A percentile compares a stretch with the other conserved stretches of the same genome.
These are phyloP conservation scores for Neodontobutis hainanensis DNA, from an alignment of 2,113 vertebrate genomes.

Conservation along the genomic window DNA sequence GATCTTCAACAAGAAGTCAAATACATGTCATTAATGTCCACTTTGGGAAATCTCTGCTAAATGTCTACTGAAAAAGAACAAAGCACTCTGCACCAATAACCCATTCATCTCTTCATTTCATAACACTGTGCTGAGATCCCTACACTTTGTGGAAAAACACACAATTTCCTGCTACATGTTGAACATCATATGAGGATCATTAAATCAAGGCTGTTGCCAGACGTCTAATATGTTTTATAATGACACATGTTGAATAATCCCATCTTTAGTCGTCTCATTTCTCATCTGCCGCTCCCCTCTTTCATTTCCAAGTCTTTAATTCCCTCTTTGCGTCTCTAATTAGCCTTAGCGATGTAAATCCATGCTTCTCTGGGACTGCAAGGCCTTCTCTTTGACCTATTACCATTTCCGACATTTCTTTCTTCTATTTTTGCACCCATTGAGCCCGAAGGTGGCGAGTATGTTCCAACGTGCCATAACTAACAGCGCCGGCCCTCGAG, in stretches of 20 bases:
- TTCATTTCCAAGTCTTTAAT: constrained; percentile 34
- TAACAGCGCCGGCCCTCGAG: constrained; percentile 58
- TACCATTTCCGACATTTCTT: constrained; percentile 50
- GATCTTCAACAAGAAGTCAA: too few relatives aligned
- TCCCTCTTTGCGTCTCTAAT: constrained; percentile 66
- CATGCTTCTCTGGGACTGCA: constrained; percentile 44
- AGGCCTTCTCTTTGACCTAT: constrained; percentile 45
- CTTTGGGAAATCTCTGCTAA: not conserved
- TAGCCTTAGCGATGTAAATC: constrained; percentile 68
- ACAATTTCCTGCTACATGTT: not conserved
- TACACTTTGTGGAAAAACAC: not conserved
- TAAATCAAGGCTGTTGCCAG: too few relatives aligned
- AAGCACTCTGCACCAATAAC: not conserved
- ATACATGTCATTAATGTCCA: not conserved
- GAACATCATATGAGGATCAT: too few relatives aligned
- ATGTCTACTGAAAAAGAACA: not conserved
- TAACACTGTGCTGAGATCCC: not conserved
- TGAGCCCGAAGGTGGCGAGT: constrained; percentile 51
- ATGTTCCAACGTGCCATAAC: constrained; percentile 51
- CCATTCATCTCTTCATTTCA: constrained; percentile 22
- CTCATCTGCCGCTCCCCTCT: too few relatives aligned
- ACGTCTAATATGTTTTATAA: too few relatives aligned
- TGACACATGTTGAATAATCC: too few relatives aligned
- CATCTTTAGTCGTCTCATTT: too few relatives aligned
- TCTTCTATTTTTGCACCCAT: constrained; percentile 20